Evolutionary conservation across 2,797 vertebrate species (phyloP).

Genomic region (Hemitrygon akajei): DNA sequence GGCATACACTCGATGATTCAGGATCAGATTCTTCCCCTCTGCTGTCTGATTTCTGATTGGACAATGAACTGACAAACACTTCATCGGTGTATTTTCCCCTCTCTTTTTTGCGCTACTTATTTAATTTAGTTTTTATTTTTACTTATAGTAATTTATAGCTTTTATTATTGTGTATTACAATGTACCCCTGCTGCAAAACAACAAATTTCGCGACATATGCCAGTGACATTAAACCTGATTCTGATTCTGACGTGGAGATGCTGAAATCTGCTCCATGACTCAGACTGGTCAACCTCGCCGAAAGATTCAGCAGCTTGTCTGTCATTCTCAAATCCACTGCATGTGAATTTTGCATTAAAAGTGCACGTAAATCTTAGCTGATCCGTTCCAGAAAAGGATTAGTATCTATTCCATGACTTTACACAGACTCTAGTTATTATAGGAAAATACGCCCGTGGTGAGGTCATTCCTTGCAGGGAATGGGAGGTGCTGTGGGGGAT

Average conservation of each 20-base stretch:
- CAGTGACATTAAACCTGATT: too few species aligned
- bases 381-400: neutral
- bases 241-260: neutral
- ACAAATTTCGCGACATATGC: too few species aligned
- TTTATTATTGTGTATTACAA: too few species aligned
- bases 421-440: constrained; percentile 10
- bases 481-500: neutral
- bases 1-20: too few species aligned
- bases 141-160: too few species aligned
- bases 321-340: neutral
- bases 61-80: too few species aligned
- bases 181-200: too few species aligned
- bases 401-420: constrained; percentile 9
- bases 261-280: neutral
- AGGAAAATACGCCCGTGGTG: constrained; percentile 20
- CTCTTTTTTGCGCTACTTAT: too few species aligned
- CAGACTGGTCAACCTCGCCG: neutral
- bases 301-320: constrained; percentile 16
- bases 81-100: too few species aligned
- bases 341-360: neutral
- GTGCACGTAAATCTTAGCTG: neutral
- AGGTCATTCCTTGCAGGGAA: neutral
- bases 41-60: too few species aligned
- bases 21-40: too few species aligned
- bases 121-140: too few species aligned